Conservation (phyloP, 2,797 vertebrate genomes). For the Atherinosoma microstoma region DNA sequence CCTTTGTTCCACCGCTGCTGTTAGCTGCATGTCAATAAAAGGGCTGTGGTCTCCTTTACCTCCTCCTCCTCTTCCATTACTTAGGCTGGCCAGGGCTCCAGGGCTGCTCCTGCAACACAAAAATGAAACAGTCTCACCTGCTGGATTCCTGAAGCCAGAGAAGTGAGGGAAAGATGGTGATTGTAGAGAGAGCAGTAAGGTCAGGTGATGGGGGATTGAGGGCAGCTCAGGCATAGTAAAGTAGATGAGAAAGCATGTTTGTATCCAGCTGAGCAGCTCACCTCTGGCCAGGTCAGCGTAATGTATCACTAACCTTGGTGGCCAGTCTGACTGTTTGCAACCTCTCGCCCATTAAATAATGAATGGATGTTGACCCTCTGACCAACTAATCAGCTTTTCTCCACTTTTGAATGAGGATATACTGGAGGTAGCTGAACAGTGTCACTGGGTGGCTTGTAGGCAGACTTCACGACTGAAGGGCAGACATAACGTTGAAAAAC, state of each 20-base stretch:
- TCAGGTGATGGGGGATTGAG: constrained; percentile 67
- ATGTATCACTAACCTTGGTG: constrained; percentile 79
- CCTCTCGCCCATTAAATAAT: constrained; percentile 85
- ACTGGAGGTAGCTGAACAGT: constrained; percentile 61
- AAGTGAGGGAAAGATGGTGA: constrained; percentile 58
- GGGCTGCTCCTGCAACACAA: constrained; percentile 36
- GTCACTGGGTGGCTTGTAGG: constrained; percentile 31
- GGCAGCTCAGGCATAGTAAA: constrained; percentile 61
- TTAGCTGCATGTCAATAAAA: constrained; percentile 83
- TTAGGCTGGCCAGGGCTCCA: constrained; percentile 22
- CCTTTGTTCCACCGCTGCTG: constrained; percentile 80
- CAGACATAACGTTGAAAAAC: constrained; percentile 58
- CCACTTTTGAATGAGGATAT: constrained; percentile 62
- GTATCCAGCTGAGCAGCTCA: constrained; percentile 72
- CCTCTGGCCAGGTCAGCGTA: constrained; percentile 76
- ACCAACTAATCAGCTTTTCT: constrained; percentile 83
- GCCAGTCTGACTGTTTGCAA: constrained; percentile 71
- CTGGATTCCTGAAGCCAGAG: constrained; percentile 59
- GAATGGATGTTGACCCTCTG: constrained; percentile 82
- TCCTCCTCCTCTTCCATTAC: constrained; percentile 42
- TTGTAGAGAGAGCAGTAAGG: constrained; percentile 62
- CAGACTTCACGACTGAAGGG: constrained; percentile 40
- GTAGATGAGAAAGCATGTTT: constrained; percentile 74
- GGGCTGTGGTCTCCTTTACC: constrained; percentile 43
- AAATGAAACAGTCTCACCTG: constrained; percentile 62